These are phyloP conservation scores for Dissostichus mawsoni DNA, from an alignment of 2,113 vertebrate genomes.

Conservation along the genomic window DNA sequence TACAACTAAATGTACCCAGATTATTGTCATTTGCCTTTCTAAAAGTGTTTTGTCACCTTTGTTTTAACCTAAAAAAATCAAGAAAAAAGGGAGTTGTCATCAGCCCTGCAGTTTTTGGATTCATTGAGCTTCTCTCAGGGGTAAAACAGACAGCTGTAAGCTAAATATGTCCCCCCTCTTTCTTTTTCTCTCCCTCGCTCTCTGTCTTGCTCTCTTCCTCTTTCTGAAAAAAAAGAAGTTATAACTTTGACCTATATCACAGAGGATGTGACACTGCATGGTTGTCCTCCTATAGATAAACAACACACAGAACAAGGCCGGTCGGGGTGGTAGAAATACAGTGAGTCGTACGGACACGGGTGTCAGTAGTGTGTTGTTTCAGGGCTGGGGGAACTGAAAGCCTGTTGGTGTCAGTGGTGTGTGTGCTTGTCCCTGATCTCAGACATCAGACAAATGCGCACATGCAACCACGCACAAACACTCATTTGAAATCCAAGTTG, in stretches of 20 bases:
- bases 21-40: slow-evolving; percentile 39
- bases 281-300: slow-evolving; percentile 54
- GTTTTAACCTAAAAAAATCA: slow-evolving; percentile 14
- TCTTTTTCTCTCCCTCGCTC: slow-evolving; percentile 17
- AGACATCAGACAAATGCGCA: slow-evolving; percentile 64
- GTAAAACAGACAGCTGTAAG: slow-evolving; percentile 68
- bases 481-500: slow-evolving; percentile 69
- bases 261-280: slow-evolving; percentile 54
- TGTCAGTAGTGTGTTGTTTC: slow-evolving; percentile 69
- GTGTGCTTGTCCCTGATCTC: slow-evolving; percentile 62
- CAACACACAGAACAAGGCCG: slow-evolving; percentile 24
- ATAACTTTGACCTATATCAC: slow-evolving; percentile 72
- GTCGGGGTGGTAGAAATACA: slow-evolving; percentile 33
- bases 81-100: slow-evolving; percentile 51
- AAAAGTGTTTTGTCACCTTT: slow-evolving; percentile 23
- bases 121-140: slow-evolving; percentile 57
- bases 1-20: not conserved
- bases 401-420: slow-evolving; percentile 46
- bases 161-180: slow-evolving; percentile 39
- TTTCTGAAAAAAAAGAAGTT: slow-evolving; percentile 48
- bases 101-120: slow-evolving; percentile 56
- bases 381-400: slow-evolving; percentile 67
- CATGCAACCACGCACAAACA: slow-evolving; percentile 56
- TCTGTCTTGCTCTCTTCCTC: slow-evolving; percentile 49
- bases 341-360: slow-evolving; percentile 55